These are phyloP conservation scores for Drosophila paramelanica DNA, from an alignment of 2,888 invertebrate species.

Conservation along the genomic window DNA sequence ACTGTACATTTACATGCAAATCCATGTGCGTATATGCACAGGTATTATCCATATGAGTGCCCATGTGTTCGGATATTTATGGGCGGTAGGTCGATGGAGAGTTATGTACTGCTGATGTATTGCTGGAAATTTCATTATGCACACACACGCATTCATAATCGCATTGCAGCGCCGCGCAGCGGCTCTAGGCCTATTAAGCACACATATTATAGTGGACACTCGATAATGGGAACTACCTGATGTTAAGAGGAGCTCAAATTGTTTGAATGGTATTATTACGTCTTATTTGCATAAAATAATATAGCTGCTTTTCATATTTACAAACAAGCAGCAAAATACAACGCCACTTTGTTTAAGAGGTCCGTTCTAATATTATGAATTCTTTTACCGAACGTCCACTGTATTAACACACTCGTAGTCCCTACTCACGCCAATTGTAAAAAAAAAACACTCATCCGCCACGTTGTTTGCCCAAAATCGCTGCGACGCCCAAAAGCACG, in stretches of 20 bases:
- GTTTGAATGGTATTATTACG: too few species aligned
- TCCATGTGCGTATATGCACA: slow-evolving; percentile 1
- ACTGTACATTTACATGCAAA: background rate
- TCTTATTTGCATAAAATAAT: too few species aligned
- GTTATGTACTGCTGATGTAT: slow-evolving; percentile 44
- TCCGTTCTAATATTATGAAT: too few species aligned
- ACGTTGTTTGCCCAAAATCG: slow-evolving; percentile 57
- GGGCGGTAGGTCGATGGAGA: slow-evolving; percentile 17
- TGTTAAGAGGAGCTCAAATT: too few species aligned
- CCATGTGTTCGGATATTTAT: background rate
- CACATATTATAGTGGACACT: slow-evolving; percentile 60
- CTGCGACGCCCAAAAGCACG: slow-evolving; percentile 66
- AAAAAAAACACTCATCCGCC: slow-evolving; percentile 39
- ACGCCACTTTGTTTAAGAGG: too few species aligned
- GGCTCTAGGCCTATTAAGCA: slow-evolving; percentile 75
- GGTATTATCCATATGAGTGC: background rate
- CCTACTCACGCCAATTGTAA: slow-evolving; percentile 14
- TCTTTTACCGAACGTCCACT: too few species aligned
- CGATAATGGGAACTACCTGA: background rate
- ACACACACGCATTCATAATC: slow-evolving; percentile 33
- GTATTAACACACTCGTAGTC: background rate
- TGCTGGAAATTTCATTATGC: slow-evolving; percentile 51
- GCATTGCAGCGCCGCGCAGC: slow-evolving; percentile 7
- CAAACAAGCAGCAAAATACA: background rate
- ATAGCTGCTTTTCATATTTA: too few species aligned